Evolutionary conservation across 2,797 vertebrate species (phyloP).

Genomic region (Otolemur crassicaudatus): DNA sequence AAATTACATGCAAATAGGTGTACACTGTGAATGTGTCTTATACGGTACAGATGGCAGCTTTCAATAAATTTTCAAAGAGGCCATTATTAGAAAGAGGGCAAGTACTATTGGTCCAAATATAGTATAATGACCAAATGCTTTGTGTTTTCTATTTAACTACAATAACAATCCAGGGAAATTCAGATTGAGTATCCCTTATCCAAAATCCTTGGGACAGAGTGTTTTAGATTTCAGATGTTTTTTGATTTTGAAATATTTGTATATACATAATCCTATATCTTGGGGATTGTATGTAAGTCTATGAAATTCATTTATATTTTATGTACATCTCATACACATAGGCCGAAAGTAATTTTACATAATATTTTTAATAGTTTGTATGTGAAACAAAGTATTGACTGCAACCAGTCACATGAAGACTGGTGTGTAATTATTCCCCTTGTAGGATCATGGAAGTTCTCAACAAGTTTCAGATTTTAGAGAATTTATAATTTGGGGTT

Average conservation of each 20-base stretch:
- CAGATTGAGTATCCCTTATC: not conserved
- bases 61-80: not conserved
- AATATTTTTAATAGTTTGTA: not conserved
- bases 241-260: not conserved
- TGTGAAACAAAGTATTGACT: not conserved
- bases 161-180: not conserved
- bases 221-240: not conserved
- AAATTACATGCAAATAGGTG: not conserved
- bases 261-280: not conserved
- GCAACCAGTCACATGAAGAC: not conserved
- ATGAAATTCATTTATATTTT: not conserved
- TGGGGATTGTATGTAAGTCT: not conserved
- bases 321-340: not conserved
- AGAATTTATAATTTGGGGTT: not conserved
- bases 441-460: not conserved
- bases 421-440: not conserved
- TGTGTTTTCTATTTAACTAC: constrained; percentile 1
- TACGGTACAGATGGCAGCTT: not conserved
- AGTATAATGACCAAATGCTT: not conserved
- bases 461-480: not conserved
- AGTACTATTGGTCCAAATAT: not conserved
- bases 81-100: not conserved
- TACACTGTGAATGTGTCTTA: not conserved
- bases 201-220: not conserved
- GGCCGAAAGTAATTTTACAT: not conserved